These are phyloP conservation scores for Hanleya hanleyi DNA, from an alignment of 2,888 invertebrate genomes.

Conservation along the genomic window DNA sequence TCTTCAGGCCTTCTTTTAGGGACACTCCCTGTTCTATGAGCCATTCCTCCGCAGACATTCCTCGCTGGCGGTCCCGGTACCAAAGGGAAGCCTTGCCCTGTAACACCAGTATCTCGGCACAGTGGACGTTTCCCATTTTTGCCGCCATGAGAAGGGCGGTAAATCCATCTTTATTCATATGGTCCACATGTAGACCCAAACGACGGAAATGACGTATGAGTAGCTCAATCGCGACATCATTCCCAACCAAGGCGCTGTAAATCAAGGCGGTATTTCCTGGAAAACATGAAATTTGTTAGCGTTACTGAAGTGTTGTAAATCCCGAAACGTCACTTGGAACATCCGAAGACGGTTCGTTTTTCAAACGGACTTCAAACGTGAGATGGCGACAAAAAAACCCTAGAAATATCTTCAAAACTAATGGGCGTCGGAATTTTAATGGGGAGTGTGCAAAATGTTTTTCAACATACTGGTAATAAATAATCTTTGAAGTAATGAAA, in stretches of 20 bases:
- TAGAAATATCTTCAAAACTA: too few species aligned
- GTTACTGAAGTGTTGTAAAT: too few species aligned
- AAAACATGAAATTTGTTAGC: too few species aligned
- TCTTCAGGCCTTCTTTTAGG: conserved; percentile 53
- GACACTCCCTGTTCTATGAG: conserved; percentile 61
- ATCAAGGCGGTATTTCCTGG: conserved; percentile 70
- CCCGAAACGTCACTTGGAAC: too few species aligned
- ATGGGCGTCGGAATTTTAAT: too few species aligned
- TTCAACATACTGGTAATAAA: too few species aligned
- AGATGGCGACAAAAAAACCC: too few species aligned
- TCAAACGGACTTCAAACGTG: too few species aligned
- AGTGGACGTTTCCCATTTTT: conserved; percentile 63
- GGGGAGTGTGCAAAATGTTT: too few species aligned
- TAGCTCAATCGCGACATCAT: conserved; percentile 68
- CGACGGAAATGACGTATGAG: conserved; percentile 66
- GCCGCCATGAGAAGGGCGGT: conserved; percentile 68
- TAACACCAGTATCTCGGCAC: conserved; percentile 64
- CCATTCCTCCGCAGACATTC: conserved; percentile 65
- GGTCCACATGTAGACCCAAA: conserved; percentile 67
- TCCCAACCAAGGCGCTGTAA: conserved; percentile 66
- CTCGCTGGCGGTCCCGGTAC: conserved; percentile 53
- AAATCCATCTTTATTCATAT: conserved; percentile 64
- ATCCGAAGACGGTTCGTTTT: too few species aligned
- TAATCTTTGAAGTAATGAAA: too few species aligned
- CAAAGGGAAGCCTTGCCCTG: conserved; percentile 65